These are phyloP conservation scores for Conomelus anceps DNA, from an alignment of 2,888 invertebrate species.

Conservation along the genomic window DNA sequence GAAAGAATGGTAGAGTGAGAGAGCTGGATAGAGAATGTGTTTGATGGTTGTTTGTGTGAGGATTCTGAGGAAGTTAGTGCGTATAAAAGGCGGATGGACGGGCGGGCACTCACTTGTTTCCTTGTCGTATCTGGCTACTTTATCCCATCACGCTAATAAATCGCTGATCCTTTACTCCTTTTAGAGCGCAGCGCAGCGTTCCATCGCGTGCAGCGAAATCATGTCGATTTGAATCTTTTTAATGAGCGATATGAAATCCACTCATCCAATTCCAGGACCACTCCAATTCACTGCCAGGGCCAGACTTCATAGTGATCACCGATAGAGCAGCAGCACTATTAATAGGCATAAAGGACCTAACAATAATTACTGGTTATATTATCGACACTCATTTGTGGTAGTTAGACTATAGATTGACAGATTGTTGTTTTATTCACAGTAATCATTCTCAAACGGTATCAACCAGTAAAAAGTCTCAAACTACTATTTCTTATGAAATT, in stretches of 20 bases:
- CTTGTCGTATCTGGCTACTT: neutral
- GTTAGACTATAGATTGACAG: neutral
- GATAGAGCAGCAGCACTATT: neutral
- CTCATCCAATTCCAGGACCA: neutral
- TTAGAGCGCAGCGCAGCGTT: neutral
- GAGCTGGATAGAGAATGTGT: neutral
- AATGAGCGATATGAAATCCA: neutral
- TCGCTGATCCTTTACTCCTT: neutral
- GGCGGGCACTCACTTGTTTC: neutral
- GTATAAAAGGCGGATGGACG: neutral
- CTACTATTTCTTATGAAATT: too few relatives aligned
- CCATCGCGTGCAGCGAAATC: neutral
- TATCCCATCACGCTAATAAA: neutral
- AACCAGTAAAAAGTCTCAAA: too few relatives aligned
- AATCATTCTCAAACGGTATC: too few relatives aligned
- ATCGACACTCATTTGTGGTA: neutral
- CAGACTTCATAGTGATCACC: too few relatives aligned
- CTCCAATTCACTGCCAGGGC: neutral
- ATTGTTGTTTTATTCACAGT: neutral
- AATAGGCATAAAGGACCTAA: neutral
- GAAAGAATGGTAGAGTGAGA: neutral
- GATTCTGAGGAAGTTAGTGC: too few relatives aligned
- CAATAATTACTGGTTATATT: neutral
- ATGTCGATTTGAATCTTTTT: neutral
- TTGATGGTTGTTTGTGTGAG: neutral